Evolutionary conservation across 23 tunicate species (phyloP), one percentile per base, ranked within the genome.

Genomic region (Pegea sp.): DNA sequence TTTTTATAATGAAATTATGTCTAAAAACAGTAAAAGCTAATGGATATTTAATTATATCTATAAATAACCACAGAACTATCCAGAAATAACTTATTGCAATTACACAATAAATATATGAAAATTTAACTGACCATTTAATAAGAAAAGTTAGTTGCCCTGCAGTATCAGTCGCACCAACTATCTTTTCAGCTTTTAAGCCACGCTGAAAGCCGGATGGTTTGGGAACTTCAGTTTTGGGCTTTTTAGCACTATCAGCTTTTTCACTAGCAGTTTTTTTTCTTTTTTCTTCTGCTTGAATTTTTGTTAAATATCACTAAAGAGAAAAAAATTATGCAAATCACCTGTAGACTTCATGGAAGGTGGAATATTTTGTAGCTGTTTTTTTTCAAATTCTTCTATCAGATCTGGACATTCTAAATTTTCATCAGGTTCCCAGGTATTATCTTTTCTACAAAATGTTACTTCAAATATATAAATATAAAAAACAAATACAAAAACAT

Each of bases 341-440:
- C n/a, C n/a, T n/a, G n/a, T n/a, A n/a, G n/a, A n/a, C n/a, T n/a
- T n/a, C n/a, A n/a, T n/a, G n/a, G n/a, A n/a, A n/a, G n/a, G n/a
- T n/a, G n/a, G n/a, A n/a, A n/a, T n/a, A n/a, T n/a, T n/a, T n/a
- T n/a, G n/a, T n/a, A n/a, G n/a, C n/a, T n/a, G 20, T 56, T 60
- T 68, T 26, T 57, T 50, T 76, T 87, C 88, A 70, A 48, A 87
- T 31, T 87, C 87, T 5, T 75, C 64, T 6, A 87, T 75, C 7
- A 87, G 54, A 48, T 87, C 88, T 8, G 87, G 87, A 48, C 96
- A 87, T 44, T 87, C 96, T 4, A 87, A 52, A 42, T 87, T 87
- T 33, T 87, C 96, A 44, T 87, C 78, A 22, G 96, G 96, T 49
- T 87, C 96, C 96, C 96, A 87, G 4, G 96, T 87, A 38, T 87